Base-by-base conservation (phyloP, 2,888 invertebrate genomes). In the Polyommatus iphigenia region DNA sequence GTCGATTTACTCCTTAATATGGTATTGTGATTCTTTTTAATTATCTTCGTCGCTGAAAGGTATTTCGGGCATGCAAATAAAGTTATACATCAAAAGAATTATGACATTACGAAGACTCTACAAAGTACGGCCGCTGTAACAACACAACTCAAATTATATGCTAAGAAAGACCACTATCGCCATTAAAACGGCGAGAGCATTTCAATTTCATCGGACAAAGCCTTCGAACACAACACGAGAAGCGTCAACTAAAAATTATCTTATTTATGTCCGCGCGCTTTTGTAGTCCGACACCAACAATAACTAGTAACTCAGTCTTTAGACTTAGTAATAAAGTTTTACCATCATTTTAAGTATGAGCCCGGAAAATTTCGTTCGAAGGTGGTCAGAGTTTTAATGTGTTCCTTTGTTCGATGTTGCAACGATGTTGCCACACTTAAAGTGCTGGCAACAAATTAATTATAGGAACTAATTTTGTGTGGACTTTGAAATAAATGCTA, bases 231-330 rank as follows among this genome's bases (percentile, higher is more conserved):
- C 57, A 81, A 81, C 76, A 82, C 79, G 71, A 79, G 81, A 81
- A 83, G 82, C 82, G 81, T 81, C 72, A 78, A 78, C 78, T 79
- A 71, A 75, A 80, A 83, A 82, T 80, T 79, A 81, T 81, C 79
- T 76, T 80, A 76, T 80, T 79, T 79, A 77, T 67, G 76, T 62
- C 72, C 18, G 59, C 32, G n/a, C 41, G 36, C 62, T 78, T 78
- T 80, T 81, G 79, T 81, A 78, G 76, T 77, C 54, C 76, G 72
- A 18, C 24, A 20, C 77, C 75, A 78, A 83, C 83, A 83, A 83
- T 82, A 79, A 80, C 78, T 41, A 78, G 78, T 78, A 78, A 78
- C 73, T 78, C 78, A 78, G 78, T 57, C 73, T 78, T 78, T 78
- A 73, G 78, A 59, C 46, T 59, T 62, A 59, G 78, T 29, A 73